Evolutionary conservation across 1,140 invertebrate genomes (phyloP).

Genomic region (Vanessa atalanta): DNA sequence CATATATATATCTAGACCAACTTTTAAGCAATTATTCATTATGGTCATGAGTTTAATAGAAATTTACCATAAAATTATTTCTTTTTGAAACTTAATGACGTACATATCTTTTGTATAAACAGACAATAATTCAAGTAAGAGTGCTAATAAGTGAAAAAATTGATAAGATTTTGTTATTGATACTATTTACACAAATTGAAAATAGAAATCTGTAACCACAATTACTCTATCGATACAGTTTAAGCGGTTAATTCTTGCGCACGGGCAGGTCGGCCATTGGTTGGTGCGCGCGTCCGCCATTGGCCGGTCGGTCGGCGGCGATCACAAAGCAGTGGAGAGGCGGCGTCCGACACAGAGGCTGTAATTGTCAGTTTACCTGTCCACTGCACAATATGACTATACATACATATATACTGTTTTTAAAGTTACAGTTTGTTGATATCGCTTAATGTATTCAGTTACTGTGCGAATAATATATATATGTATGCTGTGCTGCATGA

Average conservation of each 20-base stretch:
- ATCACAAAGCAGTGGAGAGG: conserved; percentile 68
- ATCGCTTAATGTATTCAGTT: not conserved
- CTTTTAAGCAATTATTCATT: too few species aligned
- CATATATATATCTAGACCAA: too few species aligned
- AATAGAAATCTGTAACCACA: conserved; percentile 7
- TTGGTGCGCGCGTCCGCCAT: conserved; percentile 48
- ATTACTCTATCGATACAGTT: conserved; percentile 24
- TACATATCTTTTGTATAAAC: too few species aligned
- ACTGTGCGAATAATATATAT: too few species aligned
- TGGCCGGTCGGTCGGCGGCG: conserved; percentile 53
- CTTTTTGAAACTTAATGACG: too few species aligned
- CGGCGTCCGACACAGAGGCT: conserved; percentile 56
- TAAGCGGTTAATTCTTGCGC: conserved; percentile 54
- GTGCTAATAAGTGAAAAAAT: too few species aligned
- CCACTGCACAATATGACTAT: conserved; percentile 62
- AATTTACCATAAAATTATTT: too few species aligned
- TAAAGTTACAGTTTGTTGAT: conserved; percentile 19
- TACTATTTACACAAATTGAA: not conserved
- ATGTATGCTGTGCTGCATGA: too few species aligned
- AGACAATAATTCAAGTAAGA: too few species aligned
- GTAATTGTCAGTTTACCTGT: conserved; percentile 63
- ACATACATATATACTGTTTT: conserved; percentile 34
- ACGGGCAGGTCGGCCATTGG: conserved; percentile 60
- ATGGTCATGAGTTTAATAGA: too few species aligned
- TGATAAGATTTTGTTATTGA: not conserved